Evolutionary conservation across 2,888 invertebrate genomes (phyloP).

Genomic region (Pterostichus niger): DNA sequence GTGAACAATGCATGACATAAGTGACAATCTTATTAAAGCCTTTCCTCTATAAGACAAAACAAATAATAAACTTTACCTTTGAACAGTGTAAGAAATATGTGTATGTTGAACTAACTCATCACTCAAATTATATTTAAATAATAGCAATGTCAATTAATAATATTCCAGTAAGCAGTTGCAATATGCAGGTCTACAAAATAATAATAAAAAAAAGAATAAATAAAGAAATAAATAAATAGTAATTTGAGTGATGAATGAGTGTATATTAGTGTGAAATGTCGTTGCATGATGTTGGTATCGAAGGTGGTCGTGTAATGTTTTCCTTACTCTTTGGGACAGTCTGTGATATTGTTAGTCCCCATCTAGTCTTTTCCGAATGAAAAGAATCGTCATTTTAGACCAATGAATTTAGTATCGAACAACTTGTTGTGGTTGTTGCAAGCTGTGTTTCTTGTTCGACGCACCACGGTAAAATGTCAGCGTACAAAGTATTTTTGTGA

Average conservation of each 20-base stretch:
- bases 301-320: constrained; percentile 7
- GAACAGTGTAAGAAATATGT: too few species aligned
- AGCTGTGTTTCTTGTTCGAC: constrained; percentile 35
- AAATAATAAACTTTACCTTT: background rate
- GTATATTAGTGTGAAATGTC: background rate
- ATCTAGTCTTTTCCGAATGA: constrained; percentile 71
- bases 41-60: constrained; percentile 42
- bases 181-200: background rate
- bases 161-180: background rate
- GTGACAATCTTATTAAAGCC: constrained; percentile 62
- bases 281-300: constrained; percentile 15
- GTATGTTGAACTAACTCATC: background rate
- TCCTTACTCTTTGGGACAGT: constrained; percentile 71
- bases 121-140: background rate
- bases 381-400: constrained; percentile 33
- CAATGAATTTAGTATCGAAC: constrained; percentile 39
- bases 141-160: constrained; percentile 9
- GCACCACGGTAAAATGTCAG: constrained; percentile 45
- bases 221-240: background rate
- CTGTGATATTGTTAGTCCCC: constrained; percentile 76
- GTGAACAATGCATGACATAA: constrained; percentile 1
- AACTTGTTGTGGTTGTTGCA: too few species aligned
- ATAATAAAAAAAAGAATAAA: too few species aligned
- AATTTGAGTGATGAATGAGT: background rate
- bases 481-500: constrained; percentile 49